Percentiles rank a stretch among this genome's conserved stretches.
phyloP scores from a whole-genome alignment of 2,113 vertebrate genomes.

The Colius striatus region DNA sequence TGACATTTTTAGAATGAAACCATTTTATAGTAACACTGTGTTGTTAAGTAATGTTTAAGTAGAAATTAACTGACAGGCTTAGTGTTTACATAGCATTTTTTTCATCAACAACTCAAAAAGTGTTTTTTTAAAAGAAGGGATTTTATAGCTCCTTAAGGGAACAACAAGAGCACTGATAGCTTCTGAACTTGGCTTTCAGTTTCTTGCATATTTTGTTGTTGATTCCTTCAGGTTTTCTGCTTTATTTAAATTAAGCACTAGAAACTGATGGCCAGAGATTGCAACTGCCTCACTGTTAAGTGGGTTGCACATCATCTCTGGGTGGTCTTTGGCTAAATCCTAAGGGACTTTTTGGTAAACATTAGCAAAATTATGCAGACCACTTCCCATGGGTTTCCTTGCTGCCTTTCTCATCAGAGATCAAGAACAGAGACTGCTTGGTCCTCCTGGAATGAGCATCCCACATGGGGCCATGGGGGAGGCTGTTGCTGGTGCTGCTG shows the following conservation, averaged over 20 bases:
- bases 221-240: not conserved
- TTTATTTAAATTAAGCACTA: not conserved
- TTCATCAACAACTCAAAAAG: not conserved
- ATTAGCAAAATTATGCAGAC: not conserved
- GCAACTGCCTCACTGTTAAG: not conserved
- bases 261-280: not conserved
- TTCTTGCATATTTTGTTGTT: not conserved
- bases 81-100: not conserved
- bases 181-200: not conserved
- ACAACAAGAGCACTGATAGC: not conserved
- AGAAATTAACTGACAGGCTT: not conserved
- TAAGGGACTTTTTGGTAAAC: not conserved
- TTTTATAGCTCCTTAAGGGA: not conserved
- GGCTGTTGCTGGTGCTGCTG: not conserved
- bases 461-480: accelerated
- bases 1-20: not conserved
- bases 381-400: not conserved
- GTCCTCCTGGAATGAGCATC: not conserved
- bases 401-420: not conserved
- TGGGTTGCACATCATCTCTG: not conserved
- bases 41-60: not conserved
- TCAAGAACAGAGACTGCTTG: not conserved
- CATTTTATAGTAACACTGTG: not conserved
- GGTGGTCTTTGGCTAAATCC: not conserved
- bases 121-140: not conserved